Percentiles rank a stretch among this genome's conserved stretches.
These are phyloP conservation scores for Drosophila suzukii DNA, from an alignment of 1,140 invertebrate genomes.

Conservation along the genomic window DNA sequence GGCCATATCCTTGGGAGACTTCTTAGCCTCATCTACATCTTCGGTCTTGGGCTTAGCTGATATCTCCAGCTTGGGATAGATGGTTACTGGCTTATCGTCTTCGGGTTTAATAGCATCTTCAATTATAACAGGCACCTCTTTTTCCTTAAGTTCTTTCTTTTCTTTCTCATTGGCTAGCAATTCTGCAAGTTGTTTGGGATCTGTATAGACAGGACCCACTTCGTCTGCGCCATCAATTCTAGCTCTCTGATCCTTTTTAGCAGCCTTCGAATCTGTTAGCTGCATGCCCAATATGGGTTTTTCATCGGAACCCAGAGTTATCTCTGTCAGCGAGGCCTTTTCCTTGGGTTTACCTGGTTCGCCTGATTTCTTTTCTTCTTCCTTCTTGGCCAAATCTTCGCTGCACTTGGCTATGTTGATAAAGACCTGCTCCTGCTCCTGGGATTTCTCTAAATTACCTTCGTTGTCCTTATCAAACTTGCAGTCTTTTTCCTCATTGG, in stretches of 20 bases:
- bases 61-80: constrained; percentile 27
- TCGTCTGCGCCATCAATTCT: not conserved
- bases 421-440: not conserved
- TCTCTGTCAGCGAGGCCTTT: constrained; percentile 8
- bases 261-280: not conserved
- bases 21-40: not conserved
- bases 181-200: constrained; percentile 10
- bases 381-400: not conserved
- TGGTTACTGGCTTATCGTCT: constrained; percentile 4
- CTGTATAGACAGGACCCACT: constrained; percentile 18
- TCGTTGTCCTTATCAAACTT: not conserved
- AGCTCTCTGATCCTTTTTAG: not conserved
- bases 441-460: no score
- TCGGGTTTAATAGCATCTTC: not conserved
- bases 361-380: not conserved
- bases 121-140: not conserved
- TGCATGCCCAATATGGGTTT: not conserved
- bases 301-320: not conserved
- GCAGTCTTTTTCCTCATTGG: not conserved
- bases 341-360: constrained; percentile 5
- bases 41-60: not conserved
- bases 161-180: constrained; percentile 8
- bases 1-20: constrained; percentile 17
- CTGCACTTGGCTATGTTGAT: constrained; percentile 13
- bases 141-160: not conserved